Base-by-base conservation (phyloP, 2,888 invertebrate species). In the Ormyrus labotus region DNA sequence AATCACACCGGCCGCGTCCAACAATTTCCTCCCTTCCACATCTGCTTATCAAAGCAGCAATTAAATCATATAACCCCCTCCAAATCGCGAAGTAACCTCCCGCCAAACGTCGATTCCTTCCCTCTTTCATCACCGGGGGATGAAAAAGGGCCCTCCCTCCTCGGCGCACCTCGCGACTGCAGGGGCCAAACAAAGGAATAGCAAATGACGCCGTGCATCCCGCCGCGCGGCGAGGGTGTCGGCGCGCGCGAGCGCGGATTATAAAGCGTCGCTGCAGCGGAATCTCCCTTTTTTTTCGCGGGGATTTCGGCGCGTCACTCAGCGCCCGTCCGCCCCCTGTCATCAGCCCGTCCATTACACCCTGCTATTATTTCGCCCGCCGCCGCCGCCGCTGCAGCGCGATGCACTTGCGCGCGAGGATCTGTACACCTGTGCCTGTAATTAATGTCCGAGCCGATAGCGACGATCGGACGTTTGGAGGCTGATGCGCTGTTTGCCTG, bases 291-390 rank as follows among this genome's bases (percentile, higher is more conserved):
- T 34, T 34, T 34, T 34, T 34, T 34, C 34, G 34, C 34, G 34
- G 34, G 34, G 34, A 34, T 19, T 6, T 47, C 55, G 13, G 45
- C 63, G 55, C 70, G 73, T 67, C 79, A 64, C 71, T 63, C 73
- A 45, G 84, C 83, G 81, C 82, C 34, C 34, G 34, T 34, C 71
- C 81, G 80, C 82, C 84, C 86, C 81, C 87, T 88, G 88, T 90
- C 87, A 90, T 89, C 87, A 86, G 82, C 78, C 83, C 83, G 84
- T 85, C 87, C 82, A 87, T 89, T 86, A 88, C 50, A 77, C 86
- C 87, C 84, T 83, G 83, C 86, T 84, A 89, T 90, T 89, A 89
- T 13, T 13, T 7, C 19, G 82, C 83, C 34, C 34, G 34, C 34
- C 1, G 19, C 19, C 19, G 19, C 19, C 19, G 19, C 3, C 34